These are phyloP conservation scores for Montipora capricornis DNA, from an alignment of 64 coral and sea anemone species.

Conservation along the genomic window DNA sequence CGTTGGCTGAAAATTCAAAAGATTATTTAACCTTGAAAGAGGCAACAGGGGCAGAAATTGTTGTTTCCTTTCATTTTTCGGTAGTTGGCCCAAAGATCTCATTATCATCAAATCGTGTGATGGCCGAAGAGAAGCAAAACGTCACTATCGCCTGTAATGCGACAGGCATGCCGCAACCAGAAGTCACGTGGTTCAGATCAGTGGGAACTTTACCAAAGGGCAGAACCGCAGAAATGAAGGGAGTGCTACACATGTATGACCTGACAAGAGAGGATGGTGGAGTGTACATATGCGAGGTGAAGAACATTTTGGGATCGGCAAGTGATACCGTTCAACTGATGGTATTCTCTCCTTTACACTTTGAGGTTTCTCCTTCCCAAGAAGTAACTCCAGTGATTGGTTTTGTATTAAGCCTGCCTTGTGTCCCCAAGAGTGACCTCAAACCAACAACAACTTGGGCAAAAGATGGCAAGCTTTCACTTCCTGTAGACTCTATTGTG, in stretches of 20 bases:
- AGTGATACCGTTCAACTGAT: background rate
- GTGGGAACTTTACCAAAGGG: background rate
- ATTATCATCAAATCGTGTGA: background rate
- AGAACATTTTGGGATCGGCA: constrained; percentile 2
- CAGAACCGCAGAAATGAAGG: no score
- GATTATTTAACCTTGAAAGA: no score
- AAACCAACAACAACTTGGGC: background rate
- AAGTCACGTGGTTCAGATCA: constrained; percentile 24
- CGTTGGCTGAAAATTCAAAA: no score
- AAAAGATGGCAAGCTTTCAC: background rate
- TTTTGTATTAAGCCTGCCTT: background rate
- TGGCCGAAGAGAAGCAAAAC: constrained; percentile 24
- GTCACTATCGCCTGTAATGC: constrained; percentile 31
- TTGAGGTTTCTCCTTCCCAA: background rate
- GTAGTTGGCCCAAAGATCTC: constrained; percentile 1
- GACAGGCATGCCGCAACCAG: constrained; percentile 25
- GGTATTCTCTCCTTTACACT: background rate
- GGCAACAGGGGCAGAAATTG: no score
- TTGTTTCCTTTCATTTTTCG: background rate
- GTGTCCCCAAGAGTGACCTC: background rate
- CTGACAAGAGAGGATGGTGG: constrained; percentile 8
- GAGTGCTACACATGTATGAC: no score
- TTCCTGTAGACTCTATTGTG: background rate
- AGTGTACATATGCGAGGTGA: background rate
- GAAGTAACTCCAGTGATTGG: background rate